These are phyloP conservation scores for Protaetia brevitarsis DNA, from an alignment of 1,140 invertebrate species.

Conservation along the genomic window DNA sequence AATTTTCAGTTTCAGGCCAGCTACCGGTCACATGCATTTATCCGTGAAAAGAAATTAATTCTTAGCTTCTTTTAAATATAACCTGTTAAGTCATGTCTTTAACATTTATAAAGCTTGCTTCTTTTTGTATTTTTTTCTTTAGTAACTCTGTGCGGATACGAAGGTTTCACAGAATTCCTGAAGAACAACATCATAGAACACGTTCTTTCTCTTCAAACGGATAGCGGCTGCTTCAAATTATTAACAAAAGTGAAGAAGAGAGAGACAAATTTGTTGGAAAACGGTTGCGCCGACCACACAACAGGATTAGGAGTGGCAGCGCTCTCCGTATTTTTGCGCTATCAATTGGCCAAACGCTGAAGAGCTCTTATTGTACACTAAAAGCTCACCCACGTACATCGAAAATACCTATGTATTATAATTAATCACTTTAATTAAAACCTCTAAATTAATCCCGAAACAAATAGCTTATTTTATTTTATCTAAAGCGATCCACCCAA, in stretches of 20 bases:
- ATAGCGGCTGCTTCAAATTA: conserved; percentile 25
- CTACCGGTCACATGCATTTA: no score
- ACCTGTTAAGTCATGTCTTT: no score
- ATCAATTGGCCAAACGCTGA: background rate
- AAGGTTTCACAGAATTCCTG: conserved; percentile 29
- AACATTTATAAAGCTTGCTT: background rate
- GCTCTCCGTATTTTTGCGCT: conserved; percentile 26
- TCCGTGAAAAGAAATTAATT: no score
- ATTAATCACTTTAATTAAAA: background rate
- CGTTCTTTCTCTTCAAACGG: conserved; percentile 26
- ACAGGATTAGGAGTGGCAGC: conserved; percentile 30
- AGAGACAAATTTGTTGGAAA: conserved; percentile 24
- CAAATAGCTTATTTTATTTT: conserved; percentile 8
- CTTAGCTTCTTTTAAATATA: no score
- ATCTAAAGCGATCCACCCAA: background rate
- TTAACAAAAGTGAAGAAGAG: conserved; percentile 4
- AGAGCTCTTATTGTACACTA: background rate
- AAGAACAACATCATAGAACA: conserved; percentile 19
- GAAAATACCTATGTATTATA: background rate
- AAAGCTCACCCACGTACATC: no score
- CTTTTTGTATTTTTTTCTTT: background rate
- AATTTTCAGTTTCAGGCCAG: no score
- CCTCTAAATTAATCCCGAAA: background rate
- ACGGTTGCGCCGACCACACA: conserved; percentile 30
- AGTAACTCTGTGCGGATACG: conserved; percentile 32